Conservation (phyloP, 2,113 vertebrate species). For the Penelope pileata region DNA sequence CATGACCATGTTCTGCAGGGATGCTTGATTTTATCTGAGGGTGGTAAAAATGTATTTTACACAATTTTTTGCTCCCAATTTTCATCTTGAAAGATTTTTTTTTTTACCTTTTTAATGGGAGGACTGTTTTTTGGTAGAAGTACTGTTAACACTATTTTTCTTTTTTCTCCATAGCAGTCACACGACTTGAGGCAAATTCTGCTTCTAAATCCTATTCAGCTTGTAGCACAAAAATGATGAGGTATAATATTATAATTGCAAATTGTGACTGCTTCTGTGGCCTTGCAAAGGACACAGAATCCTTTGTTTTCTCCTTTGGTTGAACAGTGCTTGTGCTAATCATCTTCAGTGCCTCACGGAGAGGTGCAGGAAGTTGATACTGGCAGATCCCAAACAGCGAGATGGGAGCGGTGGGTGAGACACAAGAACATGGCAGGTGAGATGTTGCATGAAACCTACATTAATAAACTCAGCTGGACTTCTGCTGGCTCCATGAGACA, state of each 20-base stretch:
- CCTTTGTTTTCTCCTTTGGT: not conserved
- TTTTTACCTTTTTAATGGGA: not conserved
- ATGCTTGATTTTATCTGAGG: not conserved
- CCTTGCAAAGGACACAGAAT: rapidly evolving
- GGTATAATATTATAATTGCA: not conserved
- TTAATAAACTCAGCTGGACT: not conserved
- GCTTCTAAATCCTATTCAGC: not conserved
- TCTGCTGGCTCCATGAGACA: not conserved
- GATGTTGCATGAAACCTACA: not conserved
- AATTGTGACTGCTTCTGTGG: not conserved
- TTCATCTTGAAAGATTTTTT: not conserved
- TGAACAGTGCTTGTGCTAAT: not conserved
- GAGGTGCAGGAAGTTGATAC: rapidly evolving
- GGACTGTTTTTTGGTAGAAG: not conserved
- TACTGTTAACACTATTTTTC: not conserved
- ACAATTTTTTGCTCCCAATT: not conserved
- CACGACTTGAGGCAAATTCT: not conserved
- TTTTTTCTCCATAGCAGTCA: not conserved
- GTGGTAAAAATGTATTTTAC: not conserved
- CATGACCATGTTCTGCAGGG: not conserved
- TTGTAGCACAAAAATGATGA: not conserved
- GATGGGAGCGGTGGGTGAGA: not conserved
- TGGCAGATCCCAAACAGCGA: rapidly evolving
- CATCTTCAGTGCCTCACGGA: not conserved
- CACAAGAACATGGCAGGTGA: not conserved